These are phyloP conservation scores for Brachionus paranguensis DNA, from an alignment of 1,140 invertebrate species.

Conservation along the genomic window DNA sequence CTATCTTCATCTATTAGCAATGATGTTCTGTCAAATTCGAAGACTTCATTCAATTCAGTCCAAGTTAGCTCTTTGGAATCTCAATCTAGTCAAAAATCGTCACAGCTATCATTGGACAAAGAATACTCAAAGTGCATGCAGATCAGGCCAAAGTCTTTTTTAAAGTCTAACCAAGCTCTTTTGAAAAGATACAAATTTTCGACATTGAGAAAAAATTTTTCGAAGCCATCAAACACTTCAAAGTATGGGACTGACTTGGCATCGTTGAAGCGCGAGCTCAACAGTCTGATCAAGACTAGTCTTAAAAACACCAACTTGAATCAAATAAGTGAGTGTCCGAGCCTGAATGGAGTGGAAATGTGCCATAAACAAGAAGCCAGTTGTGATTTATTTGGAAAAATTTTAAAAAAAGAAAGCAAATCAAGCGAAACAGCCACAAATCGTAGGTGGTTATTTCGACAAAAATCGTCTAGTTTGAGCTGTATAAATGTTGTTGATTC, in stretches of 20 bases:
- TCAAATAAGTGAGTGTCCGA: slow-evolving; percentile 20
- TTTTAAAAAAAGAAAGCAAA: slow-evolving; percentile 24
- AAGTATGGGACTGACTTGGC: neutral
- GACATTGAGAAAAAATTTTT: neutral
- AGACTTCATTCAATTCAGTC: neutral
- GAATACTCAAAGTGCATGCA: neutral
- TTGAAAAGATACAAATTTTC: slow-evolving; percentile 15
- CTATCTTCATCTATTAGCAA: slow-evolving; percentile 16
- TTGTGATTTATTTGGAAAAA: neutral
- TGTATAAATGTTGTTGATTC: neutral
- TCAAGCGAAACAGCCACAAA: neutral
- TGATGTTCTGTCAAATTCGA: neutral
- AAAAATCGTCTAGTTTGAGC: slow-evolving; percentile 21
- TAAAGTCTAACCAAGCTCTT: neutral
- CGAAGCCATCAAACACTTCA: neutral
- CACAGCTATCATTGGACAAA: neutral
- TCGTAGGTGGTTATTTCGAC: neutral
- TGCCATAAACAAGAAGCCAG: neutral
- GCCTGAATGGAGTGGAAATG: neutral
- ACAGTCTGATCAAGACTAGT: slow-evolving; percentile 6
- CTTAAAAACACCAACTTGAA: slow-evolving; percentile 3
- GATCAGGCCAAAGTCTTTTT: neutral
- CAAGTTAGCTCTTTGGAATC: slow-evolving; percentile 18
- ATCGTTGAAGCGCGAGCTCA: slow-evolving; percentile 5
- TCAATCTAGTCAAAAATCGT: slow-evolving; percentile 33